phyloP scores from a whole-genome alignment of 2,888 invertebrate genomes.

The Electrophaes corylata region DNA sequence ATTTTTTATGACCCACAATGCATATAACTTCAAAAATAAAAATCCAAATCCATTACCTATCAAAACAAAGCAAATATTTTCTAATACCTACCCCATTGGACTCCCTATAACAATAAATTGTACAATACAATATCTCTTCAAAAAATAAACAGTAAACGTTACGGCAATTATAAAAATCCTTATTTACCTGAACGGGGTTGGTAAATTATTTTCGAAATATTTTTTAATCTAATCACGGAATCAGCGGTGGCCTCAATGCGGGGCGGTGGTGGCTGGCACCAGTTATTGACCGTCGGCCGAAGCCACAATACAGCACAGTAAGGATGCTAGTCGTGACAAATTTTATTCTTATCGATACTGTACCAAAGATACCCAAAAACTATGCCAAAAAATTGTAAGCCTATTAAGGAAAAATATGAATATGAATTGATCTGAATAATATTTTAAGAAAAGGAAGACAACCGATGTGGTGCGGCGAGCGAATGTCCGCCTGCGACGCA shows the following conservation, averaged over 20 bases:
- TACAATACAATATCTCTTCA: conserved; percentile 17
- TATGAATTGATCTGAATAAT: no score
- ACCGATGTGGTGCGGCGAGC: no score
- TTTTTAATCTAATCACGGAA: conserved; percentile 68
- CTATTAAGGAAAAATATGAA: no score
- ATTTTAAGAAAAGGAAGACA: no score
- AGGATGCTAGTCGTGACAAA: conserved; percentile 23
- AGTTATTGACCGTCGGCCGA: conserved; percentile 70
- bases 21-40: conserved; percentile 15
- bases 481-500: no score
- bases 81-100: conserved; percentile 19
- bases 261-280: conserved; percentile 69
- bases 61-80: conserved; percentile 19
- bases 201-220: conserved; percentile 52
- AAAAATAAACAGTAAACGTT: conserved; percentile 38
- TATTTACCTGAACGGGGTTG: conserved; percentile 34
- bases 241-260: conserved; percentile 60
- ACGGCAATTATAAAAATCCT: conserved; percentile 41
- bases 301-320: conserved; percentile 30
- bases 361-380: not conserved
- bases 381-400: not conserved
- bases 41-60: conserved; percentile 4
- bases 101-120: conserved; percentile 20
- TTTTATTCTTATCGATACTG: conserved; percentile 15
- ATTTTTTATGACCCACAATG: no score